phyloP scores from a whole-genome alignment of 1,140 invertebrate genomes.

The Ridgeia piscesae region DNA sequence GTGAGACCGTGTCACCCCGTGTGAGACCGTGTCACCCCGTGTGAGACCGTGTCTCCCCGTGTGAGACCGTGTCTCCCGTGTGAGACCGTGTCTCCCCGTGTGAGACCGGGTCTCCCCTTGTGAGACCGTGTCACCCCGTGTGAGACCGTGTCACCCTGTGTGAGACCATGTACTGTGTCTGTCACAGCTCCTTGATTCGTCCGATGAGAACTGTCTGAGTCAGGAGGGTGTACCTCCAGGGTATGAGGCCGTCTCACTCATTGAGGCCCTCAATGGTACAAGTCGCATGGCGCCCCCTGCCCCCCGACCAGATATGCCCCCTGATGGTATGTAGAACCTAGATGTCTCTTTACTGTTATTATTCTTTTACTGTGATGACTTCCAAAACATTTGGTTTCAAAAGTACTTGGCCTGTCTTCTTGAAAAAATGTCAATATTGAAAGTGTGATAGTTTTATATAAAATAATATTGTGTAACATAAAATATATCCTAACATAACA shows the following conservation, averaged over 20 bases:
- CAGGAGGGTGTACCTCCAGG: slow-evolving; percentile 85
- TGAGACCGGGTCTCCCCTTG: too few relatives aligned
- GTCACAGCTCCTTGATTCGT: neutral
- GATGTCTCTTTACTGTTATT: too few relatives aligned
- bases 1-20: too few relatives aligned
- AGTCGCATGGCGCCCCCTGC: neutral
- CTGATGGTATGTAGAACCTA: neutral
- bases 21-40: too few relatives aligned
- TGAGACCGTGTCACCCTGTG: neutral
- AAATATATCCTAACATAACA: neutral
- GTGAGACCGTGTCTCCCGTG: too few relatives aligned
- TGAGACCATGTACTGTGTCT: neutral
- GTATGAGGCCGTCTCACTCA: slow-evolving; percentile 92
- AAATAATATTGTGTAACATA: neutral
- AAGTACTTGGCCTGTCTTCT: neutral
- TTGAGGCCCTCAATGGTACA: slow-evolving; percentile 97
- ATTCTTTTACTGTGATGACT: too few relatives aligned
- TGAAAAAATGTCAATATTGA: neutral
- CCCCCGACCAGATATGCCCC: neutral
- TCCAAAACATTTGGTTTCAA: too few relatives aligned
- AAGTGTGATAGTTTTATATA: neutral
- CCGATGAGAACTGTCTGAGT: slow-evolving; percentile 50
- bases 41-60: too few relatives aligned
- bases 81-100: too few relatives aligned
- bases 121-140: too few relatives aligned